phyloP scores from a whole-genome alignment of 2,113 vertebrate genomes.

The Montifringilla adamsi region DNA sequence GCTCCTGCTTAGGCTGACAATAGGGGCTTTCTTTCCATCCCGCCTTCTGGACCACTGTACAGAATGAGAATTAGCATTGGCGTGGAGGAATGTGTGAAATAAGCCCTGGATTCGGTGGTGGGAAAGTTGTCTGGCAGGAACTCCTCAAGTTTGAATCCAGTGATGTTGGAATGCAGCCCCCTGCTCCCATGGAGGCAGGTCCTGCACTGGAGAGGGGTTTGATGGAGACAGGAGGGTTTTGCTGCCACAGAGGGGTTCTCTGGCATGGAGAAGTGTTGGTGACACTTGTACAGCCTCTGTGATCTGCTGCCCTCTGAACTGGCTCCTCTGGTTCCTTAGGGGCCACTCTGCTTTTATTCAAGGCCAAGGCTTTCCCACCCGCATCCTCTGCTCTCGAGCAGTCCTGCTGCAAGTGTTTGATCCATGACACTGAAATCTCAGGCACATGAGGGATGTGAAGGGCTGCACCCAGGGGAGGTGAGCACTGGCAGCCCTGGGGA shows the following conservation, averaged over 20 bases:
- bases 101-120: background rate
- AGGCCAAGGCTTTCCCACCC: background rate
- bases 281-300: background rate
- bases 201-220: background rate
- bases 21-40: slow-evolving; percentile 33
- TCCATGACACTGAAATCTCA: fast-evolving
- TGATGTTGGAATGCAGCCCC: background rate
- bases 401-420: background rate
- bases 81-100: background rate
- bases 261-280: background rate
- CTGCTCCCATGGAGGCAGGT: background rate
- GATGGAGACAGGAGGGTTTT: background rate
- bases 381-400: background rate
- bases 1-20: background rate
- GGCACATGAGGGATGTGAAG: background rate
- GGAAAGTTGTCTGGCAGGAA: background rate
- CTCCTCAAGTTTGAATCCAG: background rate
- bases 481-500: background rate
- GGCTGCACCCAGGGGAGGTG: background rate
- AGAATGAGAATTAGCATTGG: slow-evolving; percentile 28
- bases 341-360: background rate
- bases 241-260: background rate
- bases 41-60: background rate
- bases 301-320: background rate
- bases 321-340: background rate